Evolutionary conservation across 2,888 invertebrate species (phyloP), one percentile per base, ranked within the genome.

Genomic region (Epinotia ramella): DNA sequence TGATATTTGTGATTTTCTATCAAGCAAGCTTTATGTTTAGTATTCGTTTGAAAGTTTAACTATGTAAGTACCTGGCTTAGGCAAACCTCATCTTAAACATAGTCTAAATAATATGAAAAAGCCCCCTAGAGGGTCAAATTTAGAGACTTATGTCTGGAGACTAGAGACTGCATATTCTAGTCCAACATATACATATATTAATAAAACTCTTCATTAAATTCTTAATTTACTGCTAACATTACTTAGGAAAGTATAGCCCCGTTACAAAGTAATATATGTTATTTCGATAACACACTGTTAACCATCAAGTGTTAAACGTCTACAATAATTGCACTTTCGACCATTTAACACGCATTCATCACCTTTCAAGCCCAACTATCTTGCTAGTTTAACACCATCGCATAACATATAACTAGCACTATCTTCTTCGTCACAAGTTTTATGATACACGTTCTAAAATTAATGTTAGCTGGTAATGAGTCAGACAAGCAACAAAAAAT

Each of bases 391-490:
- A n/a, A 76, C 71, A 66, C 33, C 20, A 70, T 69, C 69, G 57
- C 65, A 66, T 20, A 67, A 62, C 53, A 18, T 71, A 66, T 56
- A 53, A 28, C 66, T n/a, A 56, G 59, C n/a, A 20, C 56, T 67
- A 71, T 72, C 67, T 72, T 72, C 67, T 72, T 72, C 71, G 53
- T 62, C 65, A 46, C 71, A n/a, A 67, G 62, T 76, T 71, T 75
- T 67, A 76, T 72, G 71, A 72, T 72, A 62, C 76, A 63, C 76
- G 71, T 76, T 76, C 60, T 67, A 33, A 71, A 76, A 76, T 76
- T 76, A 76, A 76, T 76, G 76, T 67, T 76, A 56, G 46, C 71
- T 9, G 40, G 62, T 72, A 76, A 76, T 71, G 67, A 71, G 57
- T 72, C 76, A 72, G 76, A 72, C 75, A 56, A 13, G 28, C 62